Evolutionary conservation across 2,888 invertebrate species (phyloP).

Genomic region (Lomographa bimaculata): DNA sequence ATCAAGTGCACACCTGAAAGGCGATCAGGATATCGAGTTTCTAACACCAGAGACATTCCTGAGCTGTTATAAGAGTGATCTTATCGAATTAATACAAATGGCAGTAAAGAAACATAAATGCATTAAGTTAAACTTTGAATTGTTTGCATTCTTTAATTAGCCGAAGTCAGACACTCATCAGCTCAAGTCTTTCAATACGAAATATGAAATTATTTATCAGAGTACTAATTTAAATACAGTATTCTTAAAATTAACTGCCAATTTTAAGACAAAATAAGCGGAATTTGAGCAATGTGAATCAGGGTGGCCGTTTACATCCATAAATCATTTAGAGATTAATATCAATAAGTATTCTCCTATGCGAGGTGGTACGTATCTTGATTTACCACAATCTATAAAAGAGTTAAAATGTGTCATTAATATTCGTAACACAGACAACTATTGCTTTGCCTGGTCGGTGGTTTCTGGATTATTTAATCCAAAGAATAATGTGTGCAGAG

Average conservation of each 20-base stretch:
- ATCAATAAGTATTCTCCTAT: conserved; percentile 11
- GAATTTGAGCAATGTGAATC: conserved; percentile 24
- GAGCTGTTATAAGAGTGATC: neutral
- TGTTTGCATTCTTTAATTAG: conserved; percentile 2
- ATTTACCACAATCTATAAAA: conserved; percentile 2
- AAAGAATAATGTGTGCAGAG: conserved; percentile 5
- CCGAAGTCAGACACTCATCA: conserved; percentile 9
- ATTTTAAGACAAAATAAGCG: neutral
- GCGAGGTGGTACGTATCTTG: conserved; percentile 8
- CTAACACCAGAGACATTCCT: neutral
- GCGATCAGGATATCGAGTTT: no score
- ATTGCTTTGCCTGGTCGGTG: conserved; percentile 10
- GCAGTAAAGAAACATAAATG: neutral
- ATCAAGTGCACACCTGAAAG: no score
- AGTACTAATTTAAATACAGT: neutral
- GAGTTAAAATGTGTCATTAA: conserved; percentile 6
- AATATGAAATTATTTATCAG: conserved; percentile 10
- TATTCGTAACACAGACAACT: conserved; percentile 8
- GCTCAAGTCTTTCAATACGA: conserved; percentile 21
- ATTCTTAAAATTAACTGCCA: neutral
- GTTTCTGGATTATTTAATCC: conserved; percentile 7
- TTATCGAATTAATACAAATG: neutral
- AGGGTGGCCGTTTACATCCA: conserved; percentile 20
- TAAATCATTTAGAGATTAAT: conserved; percentile 24
- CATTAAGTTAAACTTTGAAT: neutral